Percentiles rank a stretch among this genome's conserved stretches.
Evolutionary conservation across 2,888 invertebrate species (phyloP).

Genomic region (Drosophila melanosoma): DNA sequence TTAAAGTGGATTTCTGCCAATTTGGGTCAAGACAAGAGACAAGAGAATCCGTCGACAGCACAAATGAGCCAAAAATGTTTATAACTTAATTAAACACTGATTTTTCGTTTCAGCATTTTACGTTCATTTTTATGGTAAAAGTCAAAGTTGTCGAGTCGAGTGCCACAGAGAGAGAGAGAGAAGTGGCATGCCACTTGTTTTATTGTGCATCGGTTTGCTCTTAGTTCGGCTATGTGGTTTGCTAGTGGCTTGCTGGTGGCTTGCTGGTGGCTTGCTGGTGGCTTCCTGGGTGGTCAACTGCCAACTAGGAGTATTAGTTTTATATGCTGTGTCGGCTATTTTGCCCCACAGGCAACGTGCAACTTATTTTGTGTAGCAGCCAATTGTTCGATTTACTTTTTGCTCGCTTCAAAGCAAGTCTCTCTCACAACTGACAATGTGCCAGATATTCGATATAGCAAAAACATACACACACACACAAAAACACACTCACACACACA

Average conservation of each 20-base stretch:
- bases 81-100: conserved; percentile 80
- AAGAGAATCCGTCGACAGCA: conserved; percentile 8
- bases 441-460: conserved; percentile 30
- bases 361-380: conserved; percentile 74
- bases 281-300: conserved; percentile 50
- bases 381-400: conserved; percentile 65
- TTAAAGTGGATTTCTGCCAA: conserved; percentile 32
- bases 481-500: conserved; percentile 14
- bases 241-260: conserved; percentile 4
- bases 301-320: conserved; percentile 61
- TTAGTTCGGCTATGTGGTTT: conserved; percentile 38
- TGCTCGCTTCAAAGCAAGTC: conserved; percentile 33
- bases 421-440: conserved; percentile 40
- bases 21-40: conserved; percentile 25
- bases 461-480: conserved; percentile 24
- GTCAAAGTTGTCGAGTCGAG: conserved; percentile 9
- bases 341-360: conserved; percentile 47
- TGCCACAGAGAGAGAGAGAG: conserved; percentile 45
- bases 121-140: conserved; percentile 37
- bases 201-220: conserved; percentile 58
- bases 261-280: not conserved
- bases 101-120: conserved; percentile 61
- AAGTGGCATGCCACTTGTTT: conserved; percentile 74
- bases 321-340: conserved; percentile 65
- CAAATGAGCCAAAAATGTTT: conserved; percentile 68